Base-by-base conservation (phyloP, 2,888 invertebrate genomes). In the Deilephila porcellus region DNA sequence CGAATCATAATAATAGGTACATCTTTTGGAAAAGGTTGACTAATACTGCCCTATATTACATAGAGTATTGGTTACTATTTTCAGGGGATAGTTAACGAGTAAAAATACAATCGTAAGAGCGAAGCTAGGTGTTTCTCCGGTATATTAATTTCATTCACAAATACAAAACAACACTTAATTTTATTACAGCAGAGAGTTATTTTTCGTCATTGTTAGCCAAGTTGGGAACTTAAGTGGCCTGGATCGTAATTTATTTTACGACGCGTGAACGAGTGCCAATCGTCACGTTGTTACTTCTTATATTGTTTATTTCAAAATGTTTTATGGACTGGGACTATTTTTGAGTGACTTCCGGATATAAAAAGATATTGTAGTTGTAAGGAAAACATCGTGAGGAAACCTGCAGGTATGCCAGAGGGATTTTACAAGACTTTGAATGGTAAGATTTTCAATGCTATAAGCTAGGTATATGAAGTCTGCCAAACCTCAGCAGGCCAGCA, bases 301-400 rank as follows among this genome's bases (percentile, higher is more conserved):
- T 64, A 67, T 67, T 62, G 62, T 62, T 63, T 63, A 63, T 63
- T 63, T 67, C 52, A 20, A 67, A 67, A 59, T 71, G 59, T 34
- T 71, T 71, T 71, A 71, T 67, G 52, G 67, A 52, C 52, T 25
- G 0, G 20, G 20, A 34, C 56, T 8, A 45, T 34, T 64, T 37
- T 37, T 64, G 45, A 14, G 45, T 32, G 29, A 45, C 37, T 45
- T 64, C 37, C 37, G 11, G 52, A 20, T 52, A 20, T 52, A 52
- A 37, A 45, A 67, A 20, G 5, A 4, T n/a, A 56, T 19, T 56
- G 14, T n/a, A 56, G 5, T n/a, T 2, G 17, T 14, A 56, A 17
- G 56, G 19, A 17, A n/a, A n/a, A 5, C 4, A 3, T 45, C 32
- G 32, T 3, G 32, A 14, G 0, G 17, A 52, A 17, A 17, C 52